phyloP scores from a whole-genome alignment of 2,888 invertebrate species.

The Notocelia uddmanniana region DNA sequence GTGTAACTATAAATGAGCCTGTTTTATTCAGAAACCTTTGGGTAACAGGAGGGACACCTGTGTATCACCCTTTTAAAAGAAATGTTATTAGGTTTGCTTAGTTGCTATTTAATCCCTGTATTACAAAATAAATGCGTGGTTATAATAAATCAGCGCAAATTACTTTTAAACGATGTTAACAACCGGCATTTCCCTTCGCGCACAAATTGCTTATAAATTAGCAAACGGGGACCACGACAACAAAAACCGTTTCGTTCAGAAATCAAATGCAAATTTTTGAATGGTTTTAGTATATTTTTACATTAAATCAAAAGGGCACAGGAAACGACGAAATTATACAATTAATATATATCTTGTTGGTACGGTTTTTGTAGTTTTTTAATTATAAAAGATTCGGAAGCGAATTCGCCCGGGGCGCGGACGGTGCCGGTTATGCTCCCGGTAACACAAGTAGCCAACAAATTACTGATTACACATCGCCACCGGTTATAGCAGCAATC shows the following conservation, averaged over 20 bases:
- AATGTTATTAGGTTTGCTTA: neutral
- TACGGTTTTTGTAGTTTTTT: conserved; percentile 43
- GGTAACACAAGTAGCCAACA: conserved; percentile 80
- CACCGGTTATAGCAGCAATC: conserved; percentile 52
- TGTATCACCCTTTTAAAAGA: neutral
- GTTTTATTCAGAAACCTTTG: neutral
- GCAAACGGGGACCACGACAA: conserved; percentile 21
- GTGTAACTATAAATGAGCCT: neutral
- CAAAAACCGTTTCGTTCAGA: conserved; percentile 22
- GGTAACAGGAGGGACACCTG: too few species aligned
- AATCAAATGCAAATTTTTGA: conserved; percentile 35
- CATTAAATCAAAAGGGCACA: conserved; percentile 31
- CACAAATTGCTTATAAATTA: conserved; percentile 16
- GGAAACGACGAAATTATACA: conserved; percentile 34
- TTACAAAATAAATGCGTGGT: neutral
- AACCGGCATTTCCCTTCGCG: conserved; percentile 29
- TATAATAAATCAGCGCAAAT: conserved; percentile 2
- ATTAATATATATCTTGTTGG: conserved; percentile 48
- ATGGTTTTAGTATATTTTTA: conserved; percentile 16
- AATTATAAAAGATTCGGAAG: conserved; percentile 49
- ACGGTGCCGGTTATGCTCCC: conserved; percentile 56
- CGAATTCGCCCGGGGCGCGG: conserved; percentile 56
- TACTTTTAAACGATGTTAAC: conserved; percentile 20
- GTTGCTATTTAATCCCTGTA: neutral
- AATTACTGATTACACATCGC: conserved; percentile 74